A percentile compares a stretch with the other conserved stretches of the same genome.
Evolutionary conservation across 2,113 vertebrate species (phyloP).

Genomic region (Proterorhinus semilunaris): DNA sequence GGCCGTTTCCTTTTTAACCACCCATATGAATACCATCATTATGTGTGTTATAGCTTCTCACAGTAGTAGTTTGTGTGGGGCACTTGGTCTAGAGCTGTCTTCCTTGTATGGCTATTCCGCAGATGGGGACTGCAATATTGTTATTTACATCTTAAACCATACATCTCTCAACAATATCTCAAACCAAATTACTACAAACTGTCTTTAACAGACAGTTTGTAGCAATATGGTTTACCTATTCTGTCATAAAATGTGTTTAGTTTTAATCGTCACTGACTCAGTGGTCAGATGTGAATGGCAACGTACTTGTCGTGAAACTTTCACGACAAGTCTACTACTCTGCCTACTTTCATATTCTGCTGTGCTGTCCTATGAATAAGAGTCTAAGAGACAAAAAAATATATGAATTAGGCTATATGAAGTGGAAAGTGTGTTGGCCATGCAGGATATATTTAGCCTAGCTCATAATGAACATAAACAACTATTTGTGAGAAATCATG

Average conservation of each 20-base stretch:
- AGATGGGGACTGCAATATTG: slow-evolving; percentile 52
- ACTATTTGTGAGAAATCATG: slow-evolving; percentile 20
- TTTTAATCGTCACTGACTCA: neutral
- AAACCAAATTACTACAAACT: neutral
- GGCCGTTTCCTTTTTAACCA: slow-evolving; percentile 57
- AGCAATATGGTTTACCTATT: slow-evolving; percentile 8
- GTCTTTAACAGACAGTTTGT: neutral
- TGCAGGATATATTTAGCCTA: slow-evolving; percentile 23
- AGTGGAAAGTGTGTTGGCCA: no score
- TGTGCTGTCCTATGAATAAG: neutral
- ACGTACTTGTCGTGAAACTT: neutral
- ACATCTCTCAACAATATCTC: no score
- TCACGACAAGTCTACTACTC: no score
- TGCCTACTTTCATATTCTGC: neutral
- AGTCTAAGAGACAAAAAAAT: neutral
- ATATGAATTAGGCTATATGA: no score
- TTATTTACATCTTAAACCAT: slow-evolving; percentile 59
- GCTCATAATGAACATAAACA: slow-evolving; percentile 16
- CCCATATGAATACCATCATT: slow-evolving; percentile 70
- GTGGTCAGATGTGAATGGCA: no score
- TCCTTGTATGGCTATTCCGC: slow-evolving; percentile 71
- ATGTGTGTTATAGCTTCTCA: slow-evolving; percentile 51
- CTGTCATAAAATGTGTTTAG: slow-evolving; percentile 1
- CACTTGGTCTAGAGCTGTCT: slow-evolving; percentile 31
- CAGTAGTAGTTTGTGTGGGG: slow-evolving; percentile 64